A percentile compares a stretch with the other conserved stretches of the same genome.
Evolutionary conservation across 2,888 invertebrate species (phyloP).

Genomic region (Tenthredo mesomela): DNA sequence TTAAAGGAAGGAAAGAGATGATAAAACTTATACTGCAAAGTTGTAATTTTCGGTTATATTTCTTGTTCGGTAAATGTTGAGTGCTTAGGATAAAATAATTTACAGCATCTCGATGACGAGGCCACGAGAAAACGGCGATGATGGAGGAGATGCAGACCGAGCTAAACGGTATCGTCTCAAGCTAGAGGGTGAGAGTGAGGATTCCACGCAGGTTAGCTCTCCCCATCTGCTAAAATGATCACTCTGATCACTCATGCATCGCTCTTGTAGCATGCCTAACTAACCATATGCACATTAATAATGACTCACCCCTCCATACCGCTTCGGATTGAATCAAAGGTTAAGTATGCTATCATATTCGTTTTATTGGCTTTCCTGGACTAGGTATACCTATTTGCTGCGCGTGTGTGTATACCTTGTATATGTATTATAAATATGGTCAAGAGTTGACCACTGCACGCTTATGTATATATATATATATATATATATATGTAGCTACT

Average conservation of each 20-base stretch:
- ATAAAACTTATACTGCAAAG: background rate
- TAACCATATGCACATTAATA: conserved; percentile 49
- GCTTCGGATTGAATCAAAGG: conserved; percentile 48
- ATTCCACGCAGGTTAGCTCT: conserved; percentile 77
- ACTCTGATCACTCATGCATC: conserved; percentile 48
- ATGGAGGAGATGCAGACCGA: conserved; percentile 68
- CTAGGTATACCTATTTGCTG: background rate
- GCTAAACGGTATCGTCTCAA: conserved; percentile 76
- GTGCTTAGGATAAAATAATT: conserved; percentile 49
- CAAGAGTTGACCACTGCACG: background rate
- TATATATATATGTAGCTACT: background rate
- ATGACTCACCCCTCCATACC: conserved; percentile 48
- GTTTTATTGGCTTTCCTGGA: conserved; percentile 27
- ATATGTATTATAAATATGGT: background rate
- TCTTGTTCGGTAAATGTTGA: background rate
- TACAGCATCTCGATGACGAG: conserved; percentile 72
- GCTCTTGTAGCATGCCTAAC: conserved; percentile 52
- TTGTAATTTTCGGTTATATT: background rate
- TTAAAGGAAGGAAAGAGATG: background rate
- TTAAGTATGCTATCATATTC: conserved; percentile 48
- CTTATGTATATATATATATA: background rate
- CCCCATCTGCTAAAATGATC: conserved; percentile 59
- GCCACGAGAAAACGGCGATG: conserved; percentile 73
- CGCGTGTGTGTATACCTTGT: background rate
- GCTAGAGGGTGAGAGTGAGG: conserved; percentile 75